phyloP scores from a whole-genome alignment of 1,140 invertebrate genomes.

The Andricus grossulariae region DNA sequence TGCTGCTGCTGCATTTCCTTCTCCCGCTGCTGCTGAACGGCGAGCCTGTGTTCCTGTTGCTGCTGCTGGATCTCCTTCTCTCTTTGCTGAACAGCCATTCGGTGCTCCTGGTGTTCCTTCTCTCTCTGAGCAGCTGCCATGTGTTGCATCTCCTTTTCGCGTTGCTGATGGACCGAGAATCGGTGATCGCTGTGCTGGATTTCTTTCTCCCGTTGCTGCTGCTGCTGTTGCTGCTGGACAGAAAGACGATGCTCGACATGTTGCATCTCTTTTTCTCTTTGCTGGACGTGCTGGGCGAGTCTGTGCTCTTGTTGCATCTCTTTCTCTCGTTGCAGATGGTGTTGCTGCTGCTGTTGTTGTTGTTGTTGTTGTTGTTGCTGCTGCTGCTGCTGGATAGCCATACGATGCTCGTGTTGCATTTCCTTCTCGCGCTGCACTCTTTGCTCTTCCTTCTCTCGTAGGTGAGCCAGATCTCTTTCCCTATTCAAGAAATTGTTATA shows the following conservation, averaged over 20 bases:
- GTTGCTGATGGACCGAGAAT: conserved; percentile 65
- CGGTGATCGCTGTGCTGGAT: conserved; percentile 60
- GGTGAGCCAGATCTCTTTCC: conserved; percentile 64
- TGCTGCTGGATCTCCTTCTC: conserved; percentile 65
- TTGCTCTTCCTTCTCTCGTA: conserved; percentile 69
- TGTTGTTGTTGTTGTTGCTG: conserved; percentile 68
- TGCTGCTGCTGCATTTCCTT: conserved; percentile 66
- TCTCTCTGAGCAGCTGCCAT: conserved; percentile 64
- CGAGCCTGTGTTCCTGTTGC: conserved; percentile 66
- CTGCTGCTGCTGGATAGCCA: conserved; percentile 64
- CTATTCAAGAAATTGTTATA: no score
- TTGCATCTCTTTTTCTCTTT: conserved; percentile 69
- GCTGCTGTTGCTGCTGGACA: conserved; percentile 35
- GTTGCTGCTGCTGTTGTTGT: conserved; percentile 65
- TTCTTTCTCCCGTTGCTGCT: conserved; percentile 62
- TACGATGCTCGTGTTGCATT: conserved; percentile 68
- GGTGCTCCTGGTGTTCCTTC: conserved; percentile 67
- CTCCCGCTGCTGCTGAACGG: conserved; percentile 62
- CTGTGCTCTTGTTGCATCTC: conserved; percentile 64
- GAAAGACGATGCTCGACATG: conserved; percentile 58
- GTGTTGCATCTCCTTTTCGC: conserved; percentile 71
- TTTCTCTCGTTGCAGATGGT: conserved; percentile 69
- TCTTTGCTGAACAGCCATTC: conserved; percentile 64
- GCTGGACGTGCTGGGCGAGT: conserved; percentile 56
- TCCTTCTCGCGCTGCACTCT: conserved; percentile 73